These are phyloP conservation scores for Thymelicus acteon DNA, from an alignment of 2,888 invertebrate species.

Conservation along the genomic window DNA sequence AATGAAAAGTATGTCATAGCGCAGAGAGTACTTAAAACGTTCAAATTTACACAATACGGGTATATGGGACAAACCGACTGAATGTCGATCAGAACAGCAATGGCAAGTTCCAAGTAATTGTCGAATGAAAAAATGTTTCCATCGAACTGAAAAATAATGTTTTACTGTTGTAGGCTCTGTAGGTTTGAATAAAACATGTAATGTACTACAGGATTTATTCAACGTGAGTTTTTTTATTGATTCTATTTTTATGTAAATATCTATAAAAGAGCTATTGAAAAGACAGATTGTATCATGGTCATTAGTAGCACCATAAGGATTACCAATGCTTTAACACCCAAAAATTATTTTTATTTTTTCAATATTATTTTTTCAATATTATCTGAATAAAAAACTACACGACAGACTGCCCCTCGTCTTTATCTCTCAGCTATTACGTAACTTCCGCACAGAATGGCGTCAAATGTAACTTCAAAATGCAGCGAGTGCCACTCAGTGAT, in stretches of 20 bases:
- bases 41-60: slow-evolving; percentile 30
- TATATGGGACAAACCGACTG: slow-evolving; percentile 26
- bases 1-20: slow-evolving; percentile 35
- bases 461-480: background rate
- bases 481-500: slow-evolving; percentile 7
- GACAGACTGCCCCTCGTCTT: too few species aligned
- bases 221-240: too few species aligned
- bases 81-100: slow-evolving; percentile 33
- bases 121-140: slow-evolving; percentile 4
- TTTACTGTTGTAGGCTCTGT: background rate
- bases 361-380: too few species aligned
- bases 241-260: too few species aligned
- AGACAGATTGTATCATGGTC: too few species aligned
- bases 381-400: too few species aligned
- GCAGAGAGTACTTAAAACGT: slow-evolving; percentile 30
- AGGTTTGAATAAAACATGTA: too few species aligned
- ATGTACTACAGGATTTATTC: too few species aligned
- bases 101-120: slow-evolving; percentile 28
- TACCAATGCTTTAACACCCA: too few species aligned
- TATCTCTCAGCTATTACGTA: background rate
- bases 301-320: too few species aligned
- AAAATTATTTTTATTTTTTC: too few species aligned
- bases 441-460: background rate
- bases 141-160: slow-evolving; percentile 11
- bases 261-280: too few species aligned